Base-by-base conservation (phyloP, 1,140 invertebrate species). In the Piezodorus guildinii region DNA sequence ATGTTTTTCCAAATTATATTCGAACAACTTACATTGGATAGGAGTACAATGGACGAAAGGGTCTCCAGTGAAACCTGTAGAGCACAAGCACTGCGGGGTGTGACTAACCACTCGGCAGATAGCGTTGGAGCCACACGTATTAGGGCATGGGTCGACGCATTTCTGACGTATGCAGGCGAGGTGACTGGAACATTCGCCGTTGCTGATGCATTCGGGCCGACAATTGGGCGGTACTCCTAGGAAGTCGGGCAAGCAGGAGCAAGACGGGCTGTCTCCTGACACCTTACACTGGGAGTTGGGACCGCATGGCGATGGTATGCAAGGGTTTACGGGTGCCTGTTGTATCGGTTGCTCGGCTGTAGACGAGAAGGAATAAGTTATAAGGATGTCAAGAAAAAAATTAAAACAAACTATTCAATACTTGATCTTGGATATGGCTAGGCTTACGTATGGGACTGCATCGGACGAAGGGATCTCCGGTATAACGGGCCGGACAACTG, bases 391-490 rank as follows among this genome's bases (percentile, higher is more conserved):
- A 30, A 8, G 27, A 4, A 6, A 27, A 16, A 60, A 6, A 60
- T 2, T 8, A 49, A 51, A 1, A 6, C 23, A 5, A 12, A 27
- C 4, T 27, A 27, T 23, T 39, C 9, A 39, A 39, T 9, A 43
- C 6, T 19, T 12, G 30, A 44, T 21, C 3, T 49, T 2, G 46
- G 12, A n/a, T 6, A 64, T 3, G 23, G 1, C 2, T 9, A 21
- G 15, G 14, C 62, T 63, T 60, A 66, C 61, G 72, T 86, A 89
- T 67, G 79, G 74, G 76, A 69, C 72, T 76, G 70, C 88, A 91
- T 70, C 85, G 85, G 25, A 81, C 72, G 68, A 88, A 87, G 49
- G 88, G 86, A 79, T 90, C 84, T 44, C 88, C 86, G 58, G 80
- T 79, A 72, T 79, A 84, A 62, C 80, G 78, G 51, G 77, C 70